Evolutionary conservation across 2,797 vertebrate species (phyloP).

Genomic region (Coendou prehensilis): DNA sequence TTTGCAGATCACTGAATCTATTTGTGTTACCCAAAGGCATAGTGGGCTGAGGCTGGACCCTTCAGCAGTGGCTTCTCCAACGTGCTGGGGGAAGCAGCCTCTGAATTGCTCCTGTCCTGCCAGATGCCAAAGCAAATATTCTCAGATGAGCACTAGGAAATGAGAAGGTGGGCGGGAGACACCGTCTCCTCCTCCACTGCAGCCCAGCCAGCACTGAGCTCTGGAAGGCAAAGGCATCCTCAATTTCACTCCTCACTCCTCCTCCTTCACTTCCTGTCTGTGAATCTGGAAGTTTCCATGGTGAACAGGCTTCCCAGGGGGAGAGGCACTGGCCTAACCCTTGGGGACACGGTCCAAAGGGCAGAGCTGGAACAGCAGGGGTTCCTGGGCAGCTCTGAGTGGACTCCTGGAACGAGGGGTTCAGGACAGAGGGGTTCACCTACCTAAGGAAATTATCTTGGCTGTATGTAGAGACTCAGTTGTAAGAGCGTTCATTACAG

Average conservation of each 20-base stretch:
- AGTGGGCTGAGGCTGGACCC: not conserved
- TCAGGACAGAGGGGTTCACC: not conserved
- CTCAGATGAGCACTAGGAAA: not conserved
- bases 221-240: not conserved
- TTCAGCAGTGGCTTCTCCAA: not conserved
- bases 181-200: not conserved
- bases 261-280: not conserved
- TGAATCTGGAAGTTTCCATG: not conserved
- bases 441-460: not conserved
- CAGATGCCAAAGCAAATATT: slow-evolving; percentile 27
- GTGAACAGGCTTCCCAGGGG: not conserved
- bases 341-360: not conserved
- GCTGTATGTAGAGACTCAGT: not conserved
- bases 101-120: not conserved
- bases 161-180: not conserved
- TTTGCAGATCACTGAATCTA: not conserved
- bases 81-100: not conserved
- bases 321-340: not conserved
- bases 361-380: no score
- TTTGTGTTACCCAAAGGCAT: not conserved
- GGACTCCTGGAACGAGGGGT: not conserved
- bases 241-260: no score
- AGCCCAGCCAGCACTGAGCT: not conserved
- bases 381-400: not conserved
- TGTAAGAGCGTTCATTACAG: not conserved